phyloP scores from a whole-genome alignment of 2,113 vertebrate species.

The Antennarius striatus region DNA sequence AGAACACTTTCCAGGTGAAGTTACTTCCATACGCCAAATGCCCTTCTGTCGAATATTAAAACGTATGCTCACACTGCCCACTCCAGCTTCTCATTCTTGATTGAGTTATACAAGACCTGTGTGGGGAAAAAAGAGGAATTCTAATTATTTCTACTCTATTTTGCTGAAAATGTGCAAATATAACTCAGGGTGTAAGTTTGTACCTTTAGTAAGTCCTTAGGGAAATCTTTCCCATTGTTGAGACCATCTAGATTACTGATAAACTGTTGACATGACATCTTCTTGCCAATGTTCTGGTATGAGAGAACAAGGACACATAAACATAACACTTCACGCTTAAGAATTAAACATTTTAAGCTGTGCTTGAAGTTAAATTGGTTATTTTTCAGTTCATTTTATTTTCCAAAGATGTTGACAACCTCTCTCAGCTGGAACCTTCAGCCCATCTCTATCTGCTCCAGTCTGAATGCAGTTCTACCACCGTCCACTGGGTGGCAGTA shows the following conservation, averaged over 20 bases:
- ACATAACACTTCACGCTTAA: neutral
- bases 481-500: conserved; percentile 55
- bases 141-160: neutral
- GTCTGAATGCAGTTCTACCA: conserved; percentile 1
- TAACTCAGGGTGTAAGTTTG: neutral
- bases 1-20: conserved; percentile 22
- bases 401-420: neutral
- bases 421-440: neutral
- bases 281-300: conserved; percentile 93
- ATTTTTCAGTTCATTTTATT: neutral
- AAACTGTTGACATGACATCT: conserved; percentile 97
- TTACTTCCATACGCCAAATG: neutral
- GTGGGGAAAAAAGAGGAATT: conserved; percentile 20
- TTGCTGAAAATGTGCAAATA: conserved; percentile 1
- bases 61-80: conserved; percentile 95
- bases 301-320: conserved; percentile 47
- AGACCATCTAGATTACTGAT: conserved; percentile 94
- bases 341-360: neutral
- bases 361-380: neutral
- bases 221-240: conserved; percentile 92
- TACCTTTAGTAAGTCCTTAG: conserved; percentile 97
- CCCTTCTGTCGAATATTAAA: conserved; percentile 5
- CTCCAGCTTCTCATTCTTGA: conserved; percentile 98
- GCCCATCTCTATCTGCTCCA: neutral
- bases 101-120: conserved; percentile 95